phyloP scores from a whole-genome alignment of 2,113 vertebrate species.

The Neogobius melanostomus region DNA sequence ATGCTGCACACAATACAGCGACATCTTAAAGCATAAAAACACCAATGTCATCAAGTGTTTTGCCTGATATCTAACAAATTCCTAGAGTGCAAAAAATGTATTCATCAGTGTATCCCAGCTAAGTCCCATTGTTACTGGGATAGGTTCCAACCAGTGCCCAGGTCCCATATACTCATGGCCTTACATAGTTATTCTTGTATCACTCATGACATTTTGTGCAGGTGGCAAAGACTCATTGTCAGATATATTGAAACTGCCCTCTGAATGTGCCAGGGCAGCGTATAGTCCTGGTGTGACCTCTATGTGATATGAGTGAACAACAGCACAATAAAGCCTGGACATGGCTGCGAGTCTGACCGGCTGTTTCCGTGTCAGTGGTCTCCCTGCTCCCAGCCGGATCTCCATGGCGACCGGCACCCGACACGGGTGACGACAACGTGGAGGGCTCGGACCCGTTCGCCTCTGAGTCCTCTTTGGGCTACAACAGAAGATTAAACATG shows the following conservation, averaged over 20 bases:
- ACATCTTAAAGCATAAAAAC: too few relatives aligned
- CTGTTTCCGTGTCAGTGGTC: constrained; percentile 88
- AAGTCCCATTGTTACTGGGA: too few relatives aligned
- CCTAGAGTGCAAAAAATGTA: too few relatives aligned
- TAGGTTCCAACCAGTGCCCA: too few relatives aligned
- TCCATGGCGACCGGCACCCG: constrained; percentile 80
- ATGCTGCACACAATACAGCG: too few relatives aligned
- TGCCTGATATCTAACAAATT: too few relatives aligned
- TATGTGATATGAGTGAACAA: background rate
- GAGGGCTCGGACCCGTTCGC: constrained; percentile 85
- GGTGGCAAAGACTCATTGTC: too few relatives aligned
- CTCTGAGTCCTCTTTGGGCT: constrained; percentile 89
- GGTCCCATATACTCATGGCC: too few relatives aligned
- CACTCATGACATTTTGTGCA: too few relatives aligned
- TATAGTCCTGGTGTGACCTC: background rate
- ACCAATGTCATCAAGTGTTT: too few relatives aligned
- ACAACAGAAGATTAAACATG: constrained; percentile 15
- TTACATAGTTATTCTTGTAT: too few relatives aligned
- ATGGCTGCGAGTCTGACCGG: constrained; percentile 76
- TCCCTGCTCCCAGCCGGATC: constrained; percentile 80
- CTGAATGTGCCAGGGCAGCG: background rate
- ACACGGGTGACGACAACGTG: constrained; percentile 86
- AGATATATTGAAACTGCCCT: background rate
- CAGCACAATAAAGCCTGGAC: background rate
- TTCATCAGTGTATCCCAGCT: too few relatives aligned